Conservation (phyloP, 1,140 invertebrate species). For the Brachionus paranguensis region DNA sequence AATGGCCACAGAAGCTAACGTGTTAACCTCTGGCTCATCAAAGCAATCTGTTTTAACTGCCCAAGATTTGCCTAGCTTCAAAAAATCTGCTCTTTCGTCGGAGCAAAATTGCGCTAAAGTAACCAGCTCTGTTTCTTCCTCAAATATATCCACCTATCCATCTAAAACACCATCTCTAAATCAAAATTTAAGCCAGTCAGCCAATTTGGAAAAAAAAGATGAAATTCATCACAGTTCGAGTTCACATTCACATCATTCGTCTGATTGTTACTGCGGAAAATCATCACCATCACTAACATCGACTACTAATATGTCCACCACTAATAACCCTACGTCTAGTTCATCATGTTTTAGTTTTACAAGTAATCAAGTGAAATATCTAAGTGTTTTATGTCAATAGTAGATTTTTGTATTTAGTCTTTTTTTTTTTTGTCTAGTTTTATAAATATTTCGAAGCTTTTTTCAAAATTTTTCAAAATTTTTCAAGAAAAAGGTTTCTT, state of each 20-base stretch:
- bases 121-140: background rate
- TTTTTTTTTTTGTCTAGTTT: background rate
- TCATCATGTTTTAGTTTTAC: background rate
- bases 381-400: background rate
- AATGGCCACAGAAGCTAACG: background rate
- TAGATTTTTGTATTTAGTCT: background rate
- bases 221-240: background rate
- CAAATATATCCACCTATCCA: background rate
- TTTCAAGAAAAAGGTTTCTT: background rate
- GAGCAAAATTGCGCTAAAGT: background rate
- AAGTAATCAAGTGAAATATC: background rate
- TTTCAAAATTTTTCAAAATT: background rate
- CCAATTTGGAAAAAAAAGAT: background rate
- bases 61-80: conserved; percentile 37
- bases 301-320: background rate
- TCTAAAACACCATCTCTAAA: background rate
- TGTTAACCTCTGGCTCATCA: background rate
- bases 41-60: conserved; percentile 1
- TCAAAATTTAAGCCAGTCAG: conserved; percentile 4
- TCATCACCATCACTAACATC: background rate
- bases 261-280: conserved; percentile 36
- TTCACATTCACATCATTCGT: conserved; percentile 32
- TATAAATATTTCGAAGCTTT: background rate
- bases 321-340: background rate
- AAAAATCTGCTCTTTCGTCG: background rate